These are phyloP conservation scores for Meghimatium bilineatum DNA, from an alignment of 2,888 invertebrate species.

Conservation along the genomic window DNA sequence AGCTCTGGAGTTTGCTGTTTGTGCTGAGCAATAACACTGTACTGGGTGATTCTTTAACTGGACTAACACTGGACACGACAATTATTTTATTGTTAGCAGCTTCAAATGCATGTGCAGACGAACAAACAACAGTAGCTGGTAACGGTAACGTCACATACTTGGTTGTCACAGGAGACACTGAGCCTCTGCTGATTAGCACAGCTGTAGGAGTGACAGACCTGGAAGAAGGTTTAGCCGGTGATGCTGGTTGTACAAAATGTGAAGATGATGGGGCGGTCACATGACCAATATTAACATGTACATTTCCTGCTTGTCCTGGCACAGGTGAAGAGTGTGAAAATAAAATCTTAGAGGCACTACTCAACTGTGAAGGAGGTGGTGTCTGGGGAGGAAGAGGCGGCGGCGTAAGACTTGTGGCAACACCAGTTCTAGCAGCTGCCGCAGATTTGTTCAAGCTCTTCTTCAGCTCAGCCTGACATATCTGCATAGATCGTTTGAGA, in stretches of 20 bases:
- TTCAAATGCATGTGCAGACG: slow-evolving; percentile 33
- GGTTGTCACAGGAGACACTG: slow-evolving; percentile 46
- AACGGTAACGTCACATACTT: slow-evolving; percentile 47
- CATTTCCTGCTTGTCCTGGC: slow-evolving; percentile 5
- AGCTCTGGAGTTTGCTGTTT: not conserved
- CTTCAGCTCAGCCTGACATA: slow-evolving; percentile 87
- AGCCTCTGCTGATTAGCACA: slow-evolving; percentile 46
- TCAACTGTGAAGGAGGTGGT: slow-evolving; percentile 28
- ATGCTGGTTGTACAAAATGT: slow-evolving; percentile 50
- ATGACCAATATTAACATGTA: slow-evolving; percentile 28
- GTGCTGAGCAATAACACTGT: slow-evolving; percentile 38
- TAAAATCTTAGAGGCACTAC: slow-evolving; percentile 60
- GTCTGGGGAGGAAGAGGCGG: slow-evolving; percentile 35
- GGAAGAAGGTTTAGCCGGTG: slow-evolving; percentile 47
- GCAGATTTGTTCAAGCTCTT: slow-evolving; percentile 81
- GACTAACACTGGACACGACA: slow-evolving; percentile 44
- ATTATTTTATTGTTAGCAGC: slow-evolving; percentile 46
- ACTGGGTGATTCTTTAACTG: slow-evolving; percentile 17
- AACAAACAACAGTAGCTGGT: slow-evolving; percentile 34
- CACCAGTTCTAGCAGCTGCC: not conserved
- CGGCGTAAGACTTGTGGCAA: not conserved
- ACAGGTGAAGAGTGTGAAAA: slow-evolving; percentile 52
- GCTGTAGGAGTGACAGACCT: slow-evolving; percentile 50
- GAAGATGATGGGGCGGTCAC: slow-evolving; percentile 36
- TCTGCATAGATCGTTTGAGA: slow-evolving; percentile 94